Percentiles rank a stretch among this genome's conserved stretches.
phyloP scores from a whole-genome alignment of 1,140 invertebrate species.

The Anastatus disparis region DNA sequence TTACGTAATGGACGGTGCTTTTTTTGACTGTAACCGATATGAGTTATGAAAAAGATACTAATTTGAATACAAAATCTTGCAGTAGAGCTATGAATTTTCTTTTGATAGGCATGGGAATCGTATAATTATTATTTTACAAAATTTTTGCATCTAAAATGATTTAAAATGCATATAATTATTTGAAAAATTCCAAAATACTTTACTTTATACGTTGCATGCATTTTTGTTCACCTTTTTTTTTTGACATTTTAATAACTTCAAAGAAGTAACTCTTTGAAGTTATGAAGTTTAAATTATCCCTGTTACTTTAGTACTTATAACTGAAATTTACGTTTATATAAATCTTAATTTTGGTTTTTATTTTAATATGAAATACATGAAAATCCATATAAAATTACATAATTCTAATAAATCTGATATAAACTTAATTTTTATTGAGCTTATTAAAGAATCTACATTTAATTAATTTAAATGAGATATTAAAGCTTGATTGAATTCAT shows the following conservation, averaged over 20 bases:
- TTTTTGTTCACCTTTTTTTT: not conserved
- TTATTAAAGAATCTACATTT: too few relatives aligned
- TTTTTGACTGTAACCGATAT: not conserved
- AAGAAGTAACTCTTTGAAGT: not conserved
- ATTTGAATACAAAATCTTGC: not conserved
- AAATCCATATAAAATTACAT: too few relatives aligned
- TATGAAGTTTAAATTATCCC: too few relatives aligned
- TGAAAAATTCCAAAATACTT: not conserved
- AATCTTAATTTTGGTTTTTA: too few relatives aligned
- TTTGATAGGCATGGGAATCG: slow-evolving; percentile 19
- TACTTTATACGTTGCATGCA: not conserved
- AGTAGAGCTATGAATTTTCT: slow-evolving; percentile 14
- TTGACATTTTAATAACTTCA: not conserved
- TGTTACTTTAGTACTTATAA: too few relatives aligned
- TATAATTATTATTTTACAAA: not conserved
- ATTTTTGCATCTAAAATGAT: not conserved
- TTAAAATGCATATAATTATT: slow-evolving; percentile 2
- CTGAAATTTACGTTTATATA: too few relatives aligned
- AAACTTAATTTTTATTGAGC: too few relatives aligned
- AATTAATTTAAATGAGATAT: too few relatives aligned
- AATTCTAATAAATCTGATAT: too few relatives aligned
- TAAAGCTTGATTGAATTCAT: too few relatives aligned
- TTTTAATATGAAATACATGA: too few relatives aligned
- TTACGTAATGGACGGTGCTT: slow-evolving; percentile 19
- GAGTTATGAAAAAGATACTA: not conserved